Evolutionary conservation across 2,113 vertebrate genomes (phyloP), one percentile per base, ranked within the genome.

Genomic region (Telmatochromis brachygnathus): DNA sequence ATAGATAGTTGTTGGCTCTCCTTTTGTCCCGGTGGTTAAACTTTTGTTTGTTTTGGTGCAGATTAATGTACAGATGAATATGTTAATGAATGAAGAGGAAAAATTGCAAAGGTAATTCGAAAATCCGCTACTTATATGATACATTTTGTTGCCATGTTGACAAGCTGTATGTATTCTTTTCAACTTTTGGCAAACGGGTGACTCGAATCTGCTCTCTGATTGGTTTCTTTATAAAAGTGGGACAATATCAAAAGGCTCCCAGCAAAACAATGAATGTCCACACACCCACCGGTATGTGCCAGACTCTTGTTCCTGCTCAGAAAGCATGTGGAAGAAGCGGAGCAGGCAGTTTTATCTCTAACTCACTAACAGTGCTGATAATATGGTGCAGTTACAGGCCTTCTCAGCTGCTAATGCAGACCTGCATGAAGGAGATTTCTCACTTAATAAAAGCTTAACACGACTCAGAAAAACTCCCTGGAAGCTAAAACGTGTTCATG

Each of bases 201-300:
- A 70, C n/a, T 21, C 5, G 13, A 70, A 23, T 42, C 65, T 70
- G n/a, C 65, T 70, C 65, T 42, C 65, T 42, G n/a, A 37, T 37
- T 68, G 33, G 60, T 68, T 37, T 68, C 33, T 68, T 68, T 37
- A 21, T 33, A 68, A 68, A 68, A 68, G 33, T 68, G 19, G 33
- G 11, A 68, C 6, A 39, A 21, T 39, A 13, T 13, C 62, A 37
- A 42, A 26, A 45, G 37, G 13, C 5, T 70, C n/a, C 33, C 33
- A 68, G 33, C 19, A 68, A 68, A 68, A 68, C 19, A 13, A 8
- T 68, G 60, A 23, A 42, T 45, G 65, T 70, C n/a, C 65, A 15
- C 35, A 23, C 35, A n/a, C 10, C 60, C 33, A 37, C 33, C 4
- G n/a, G 19, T 37, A 6, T 15, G 65, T 42, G n/a, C 65, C 65